A percentile compares a stretch with the other conserved stretches of the same genome.
These are phyloP conservation scores for Anolis apletophallus DNA, from an alignment of 2,797 vertebrate species.

Conservation along the genomic window DNA sequence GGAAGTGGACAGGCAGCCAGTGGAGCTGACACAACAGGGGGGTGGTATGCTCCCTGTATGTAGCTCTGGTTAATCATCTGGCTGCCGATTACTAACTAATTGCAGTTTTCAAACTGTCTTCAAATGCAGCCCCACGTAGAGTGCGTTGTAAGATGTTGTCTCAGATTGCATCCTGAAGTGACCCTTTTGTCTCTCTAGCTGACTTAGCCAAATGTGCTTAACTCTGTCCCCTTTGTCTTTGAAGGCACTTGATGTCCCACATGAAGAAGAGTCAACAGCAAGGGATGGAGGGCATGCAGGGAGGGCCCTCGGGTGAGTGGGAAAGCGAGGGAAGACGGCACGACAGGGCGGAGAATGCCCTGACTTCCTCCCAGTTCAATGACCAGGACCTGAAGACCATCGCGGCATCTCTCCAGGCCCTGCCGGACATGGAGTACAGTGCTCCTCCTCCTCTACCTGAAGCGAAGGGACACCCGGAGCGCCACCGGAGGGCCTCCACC, in stretches of 20 bases:
- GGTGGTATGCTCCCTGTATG: too few species aligned
- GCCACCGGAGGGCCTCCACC: slow-evolving; percentile 80
- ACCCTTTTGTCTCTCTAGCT: background rate
- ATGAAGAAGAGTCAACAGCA: slow-evolving; percentile 86
- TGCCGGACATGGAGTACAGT: slow-evolving; percentile 87
- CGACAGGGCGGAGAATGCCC: slow-evolving; percentile 77
- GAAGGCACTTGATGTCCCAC: slow-evolving; percentile 87
- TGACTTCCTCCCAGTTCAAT: slow-evolving; percentile 82
- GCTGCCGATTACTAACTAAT: too few species aligned
- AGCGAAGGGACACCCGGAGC: slow-evolving; percentile 75
- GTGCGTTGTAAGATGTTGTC: too few species aligned
- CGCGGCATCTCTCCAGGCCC: slow-evolving; percentile 84
- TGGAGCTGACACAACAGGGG: too few species aligned
- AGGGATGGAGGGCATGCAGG: slow-evolving; percentile 86
- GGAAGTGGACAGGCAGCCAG: too few species aligned
- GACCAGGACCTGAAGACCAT: slow-evolving; percentile 85
- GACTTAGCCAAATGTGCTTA: background rate
- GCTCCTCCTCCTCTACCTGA: slow-evolving; percentile 71
- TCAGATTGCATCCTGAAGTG: background rate
- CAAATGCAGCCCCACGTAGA: too few species aligned
- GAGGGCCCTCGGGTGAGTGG: slow-evolving; percentile 86
- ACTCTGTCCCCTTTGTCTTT: slow-evolving; percentile 43
- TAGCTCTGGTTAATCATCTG: too few species aligned
- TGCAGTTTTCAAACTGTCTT: too few species aligned
- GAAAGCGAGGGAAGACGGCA: slow-evolving; percentile 83